phyloP scores from a whole-genome alignment of 2,888 invertebrate species.

The Perizoma flavofasciatum region DNA sequence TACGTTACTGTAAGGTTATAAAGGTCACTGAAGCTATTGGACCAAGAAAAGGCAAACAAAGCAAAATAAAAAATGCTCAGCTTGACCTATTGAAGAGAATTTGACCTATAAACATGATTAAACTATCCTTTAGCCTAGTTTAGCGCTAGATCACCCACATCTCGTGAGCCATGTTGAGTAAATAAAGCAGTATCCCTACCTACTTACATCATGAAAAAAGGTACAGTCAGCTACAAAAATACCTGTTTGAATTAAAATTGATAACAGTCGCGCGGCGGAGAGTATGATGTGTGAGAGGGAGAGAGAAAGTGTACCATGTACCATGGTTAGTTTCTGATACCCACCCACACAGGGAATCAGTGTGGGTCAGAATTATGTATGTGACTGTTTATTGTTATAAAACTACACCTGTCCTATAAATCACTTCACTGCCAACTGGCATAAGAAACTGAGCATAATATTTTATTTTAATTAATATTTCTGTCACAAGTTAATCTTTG shows the following conservation, averaged over 20 bases:
- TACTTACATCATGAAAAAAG: conserved; percentile 1
- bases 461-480: too few species aligned
- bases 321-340: too few species aligned
- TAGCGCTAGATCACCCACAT: conserved; percentile 27
- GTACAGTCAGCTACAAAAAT: conserved; percentile 11
- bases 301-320: too few species aligned
- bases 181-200: neutral
- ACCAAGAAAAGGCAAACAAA: conserved; percentile 6
- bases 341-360: too few species aligned
- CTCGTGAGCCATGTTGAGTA: conserved; percentile 8
- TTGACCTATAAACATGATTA: conserved; percentile 24
- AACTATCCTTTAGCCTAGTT: conserved; percentile 16
- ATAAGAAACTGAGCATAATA: too few species aligned
- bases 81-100: conserved; percentile 17
- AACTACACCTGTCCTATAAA: too few species aligned
- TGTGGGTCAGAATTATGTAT: too few species aligned
- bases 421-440: too few species aligned
- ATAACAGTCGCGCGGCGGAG: too few species aligned
- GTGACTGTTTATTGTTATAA: too few species aligned
- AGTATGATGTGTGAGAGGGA: too few species aligned
- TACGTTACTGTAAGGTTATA: neutral
- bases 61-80: conserved; percentile 8
- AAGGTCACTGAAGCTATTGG: conserved; percentile 15
- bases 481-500: neutral
- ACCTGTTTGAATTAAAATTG: too few species aligned